Evolutionary conservation across 2,888 invertebrate genomes (phyloP).

Genomic region (Pristionchus japonicus): DNA sequence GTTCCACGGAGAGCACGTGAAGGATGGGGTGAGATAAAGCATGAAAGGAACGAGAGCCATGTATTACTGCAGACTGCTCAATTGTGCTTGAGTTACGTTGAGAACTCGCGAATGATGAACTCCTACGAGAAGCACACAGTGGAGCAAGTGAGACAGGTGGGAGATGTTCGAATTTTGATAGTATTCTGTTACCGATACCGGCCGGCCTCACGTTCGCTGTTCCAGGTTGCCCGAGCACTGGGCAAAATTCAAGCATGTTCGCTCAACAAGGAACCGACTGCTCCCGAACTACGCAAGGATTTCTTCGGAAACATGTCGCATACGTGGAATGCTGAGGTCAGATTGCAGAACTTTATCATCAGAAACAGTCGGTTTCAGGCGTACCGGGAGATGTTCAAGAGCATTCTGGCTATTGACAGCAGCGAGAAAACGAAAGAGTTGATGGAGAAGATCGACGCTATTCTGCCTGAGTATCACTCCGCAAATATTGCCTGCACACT

Average conservation of each 20-base stretch:
- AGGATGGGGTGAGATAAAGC: not conserved
- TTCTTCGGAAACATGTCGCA: not conserved
- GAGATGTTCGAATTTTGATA: not conserved
- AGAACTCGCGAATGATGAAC: not conserved
- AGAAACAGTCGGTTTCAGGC: not conserved
- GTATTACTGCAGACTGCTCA: no score
- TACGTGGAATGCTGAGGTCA: not conserved
- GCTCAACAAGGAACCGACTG: not conserved
- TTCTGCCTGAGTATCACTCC: not conserved
- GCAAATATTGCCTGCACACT: not conserved
- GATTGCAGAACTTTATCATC: not conserved
- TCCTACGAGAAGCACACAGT: not conserved
- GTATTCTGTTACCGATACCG: no score
- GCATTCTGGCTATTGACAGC: not conserved
- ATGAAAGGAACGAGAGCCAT: no score
- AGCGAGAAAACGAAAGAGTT: not conserved
- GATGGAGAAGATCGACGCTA: not conserved
- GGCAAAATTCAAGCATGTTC: not conserved
- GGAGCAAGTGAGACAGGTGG: constrained; percentile 4
- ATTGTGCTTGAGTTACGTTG: not conserved
- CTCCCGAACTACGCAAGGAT: not conserved
- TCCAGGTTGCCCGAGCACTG: not conserved
- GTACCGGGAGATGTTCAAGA: not conserved
- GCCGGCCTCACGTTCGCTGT: no score
- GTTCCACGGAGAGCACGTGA: not conserved